Percentiles rank a stretch among this genome's conserved stretches.
Conservation (phyloP, 2,797 vertebrate genomes). For the Hippocampus kuda region DNA sequence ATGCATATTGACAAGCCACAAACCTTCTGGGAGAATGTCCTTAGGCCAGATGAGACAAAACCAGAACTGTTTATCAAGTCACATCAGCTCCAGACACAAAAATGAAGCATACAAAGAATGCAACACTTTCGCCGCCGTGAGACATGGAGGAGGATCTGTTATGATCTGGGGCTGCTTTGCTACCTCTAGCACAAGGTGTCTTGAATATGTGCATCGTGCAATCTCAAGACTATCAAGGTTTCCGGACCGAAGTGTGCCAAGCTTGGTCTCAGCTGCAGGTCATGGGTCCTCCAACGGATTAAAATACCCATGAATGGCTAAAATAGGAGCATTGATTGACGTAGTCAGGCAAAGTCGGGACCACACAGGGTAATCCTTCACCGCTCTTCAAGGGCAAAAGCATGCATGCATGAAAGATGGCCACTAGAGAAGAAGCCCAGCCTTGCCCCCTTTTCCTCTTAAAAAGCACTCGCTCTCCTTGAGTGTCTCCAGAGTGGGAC, state of each 20-base stretch:
- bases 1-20: slow-evolving; percentile 1
- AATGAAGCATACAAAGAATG: not conserved
- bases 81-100: not conserved
- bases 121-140: not conserved
- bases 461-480: slow-evolving; percentile 59
- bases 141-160: not conserved
- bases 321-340: slow-evolving; percentile 40
- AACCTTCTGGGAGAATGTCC: not conserved
- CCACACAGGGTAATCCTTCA: slow-evolving; percentile 58
- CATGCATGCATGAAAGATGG: slow-evolving; percentile 49
- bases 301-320: slow-evolving; percentile 5
- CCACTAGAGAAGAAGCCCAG: slow-evolving; percentile 46
- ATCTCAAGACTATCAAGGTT: not conserved
- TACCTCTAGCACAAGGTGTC: not conserved
- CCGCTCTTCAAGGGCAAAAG: slow-evolving; percentile 52
- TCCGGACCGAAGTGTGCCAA: not conserved
- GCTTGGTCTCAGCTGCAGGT: not conserved
- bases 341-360: slow-evolving; percentile 39
- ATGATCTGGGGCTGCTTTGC: not conserved
- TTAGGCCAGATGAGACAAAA: not conserved
- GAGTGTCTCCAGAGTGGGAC: slow-evolving; percentile 57
- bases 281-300: not conserved
- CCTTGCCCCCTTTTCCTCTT: slow-evolving; percentile 50
- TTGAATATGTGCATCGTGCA: not conserved
- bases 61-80: not conserved